These are phyloP conservation scores for Lophotriccus pileatus DNA, from an alignment of 2,797 vertebrate species.

Conservation along the genomic window DNA sequence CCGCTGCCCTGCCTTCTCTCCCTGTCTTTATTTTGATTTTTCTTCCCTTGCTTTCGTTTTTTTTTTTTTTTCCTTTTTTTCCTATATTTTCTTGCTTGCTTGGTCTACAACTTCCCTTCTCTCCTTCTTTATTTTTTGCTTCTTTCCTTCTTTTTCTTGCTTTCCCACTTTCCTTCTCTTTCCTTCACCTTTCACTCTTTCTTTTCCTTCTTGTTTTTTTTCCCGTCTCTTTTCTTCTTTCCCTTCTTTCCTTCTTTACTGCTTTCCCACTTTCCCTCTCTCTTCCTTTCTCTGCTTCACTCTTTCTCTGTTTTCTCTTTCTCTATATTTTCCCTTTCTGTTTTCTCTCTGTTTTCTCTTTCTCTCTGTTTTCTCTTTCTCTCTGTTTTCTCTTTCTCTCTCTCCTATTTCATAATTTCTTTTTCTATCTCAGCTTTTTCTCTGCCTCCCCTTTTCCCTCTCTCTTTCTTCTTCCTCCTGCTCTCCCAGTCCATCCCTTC, in stretches of 20 bases:
- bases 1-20: not conserved
- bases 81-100: rapidly evolving
- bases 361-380: rapidly evolving
- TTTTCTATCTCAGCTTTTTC: not conserved
- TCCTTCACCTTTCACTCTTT: not conserved
- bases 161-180: not conserved
- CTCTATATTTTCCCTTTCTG: too few relatives aligned
- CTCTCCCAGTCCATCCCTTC: not conserved
- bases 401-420: not conserved
- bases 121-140: not conserved
- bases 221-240: too few relatives aligned
- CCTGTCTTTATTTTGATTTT: not conserved
- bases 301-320: too few relatives aligned
- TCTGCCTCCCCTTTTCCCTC: not conserved
- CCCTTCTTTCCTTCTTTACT: not conserved
- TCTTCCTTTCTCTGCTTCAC: too few relatives aligned
- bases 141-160: not conserved
- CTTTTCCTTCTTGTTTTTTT: too few relatives aligned
- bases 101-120: not conserved
- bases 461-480: too few relatives aligned
- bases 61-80: not conserved
- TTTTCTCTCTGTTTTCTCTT: too few relatives aligned
- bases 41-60: not conserved
- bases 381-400: too few relatives aligned
- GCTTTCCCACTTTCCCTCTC: too few relatives aligned